Evolutionary conservation across 1,140 invertebrate species (phyloP), one percentile per base, ranked within the genome.

Genomic region (Diorhabda carinulata): DNA sequence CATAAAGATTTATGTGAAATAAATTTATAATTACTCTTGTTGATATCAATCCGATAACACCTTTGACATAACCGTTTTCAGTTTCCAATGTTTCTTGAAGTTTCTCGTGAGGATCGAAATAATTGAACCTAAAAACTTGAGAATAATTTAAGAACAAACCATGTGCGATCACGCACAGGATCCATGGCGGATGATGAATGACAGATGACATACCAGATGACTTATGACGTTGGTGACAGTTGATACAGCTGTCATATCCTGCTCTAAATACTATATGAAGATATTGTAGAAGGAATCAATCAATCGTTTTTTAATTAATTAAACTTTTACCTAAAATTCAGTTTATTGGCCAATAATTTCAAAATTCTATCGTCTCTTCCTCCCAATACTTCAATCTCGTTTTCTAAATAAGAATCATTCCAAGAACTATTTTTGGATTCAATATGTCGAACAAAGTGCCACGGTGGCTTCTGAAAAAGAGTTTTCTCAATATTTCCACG

Each of bases 301-400:
- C n/a, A 57, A 47, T 57, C 57, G 25, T 4, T 45, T 47, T 25
- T 25, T 25, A 25, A 25, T 25, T 25, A 25, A 25, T 25, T 25
- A 25, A 25, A 25, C 25, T 25, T 41, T 75, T 79, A 87, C 82
- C 82, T 85, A 76, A 91, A 91, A 75, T 91, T 90, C 57, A 91
- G 82, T 76, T 89, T 89, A 58, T 84, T 78, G 0, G 88, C 83
- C 57, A 91, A 72, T 0, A 90, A 71, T 0, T 78, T 78, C 2
- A 91, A 78, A 3, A 90, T 79, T 73, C 89, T 86, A 81, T 90
- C 85, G 78, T 91, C 89, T 61, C 89, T 79, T 4, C 89, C 89
- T 4, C 88, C 88, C 2, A 86, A 84, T 3, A 90, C 87, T 72
- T 84, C 81, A n/a, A 89, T 82, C 2, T 81, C 84, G 64, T 86